Evolutionary conservation across 2,888 invertebrate genomes (phyloP), one percentile per base, ranked within the genome.

Genomic region (Dasypogon diadema): DNA sequence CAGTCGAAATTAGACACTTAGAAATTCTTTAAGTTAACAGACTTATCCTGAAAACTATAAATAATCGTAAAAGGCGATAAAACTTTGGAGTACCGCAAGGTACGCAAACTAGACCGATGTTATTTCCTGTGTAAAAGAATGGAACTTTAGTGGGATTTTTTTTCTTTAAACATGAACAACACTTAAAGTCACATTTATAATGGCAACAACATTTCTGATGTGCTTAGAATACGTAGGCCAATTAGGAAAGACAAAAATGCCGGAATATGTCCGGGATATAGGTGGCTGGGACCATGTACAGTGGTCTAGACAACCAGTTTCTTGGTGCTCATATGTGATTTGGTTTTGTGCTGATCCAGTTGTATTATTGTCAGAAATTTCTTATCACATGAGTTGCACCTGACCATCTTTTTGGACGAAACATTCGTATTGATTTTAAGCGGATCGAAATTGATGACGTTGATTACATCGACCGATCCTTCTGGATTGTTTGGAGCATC

Each of bases 261-360:
- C n/a, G 21, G 21, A 42, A 46, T 3, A 2, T 12, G 48, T 48
- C 16, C n/a, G 14, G 12, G n/a, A 14, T n/a, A n/a, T n/a, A n/a
- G n/a, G n/a, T n/a, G n/a, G n/a, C n/a, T n/a, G 48, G 5, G 48
- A 12, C 14, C n/a, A 48, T n/a, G 24, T 48, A 24, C 16, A 18
- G 16, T 8, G 12, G 8, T 34, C 26, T 70, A 70, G 21, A 30
- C 54, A 12, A 54, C 54, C 30, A 70, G 18, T n/a, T 54, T 51
- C 1, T 37, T 70, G 4, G 54, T 54, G 30, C 24, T 70, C 30
- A 22, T 12, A 21, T 70, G 51, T 16, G 16, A 54, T 24, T 70
- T 74, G 4, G 65, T 30, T 68, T 74, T 75, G 54, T 78, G 78
- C 34, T 77, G 72, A 76, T 78, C 78, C 37, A 78, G 42, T 56